These are phyloP conservation scores for Scaptomyza parva DNA, from an alignment of 2,888 invertebrate genomes.

Conservation along the genomic window DNA sequence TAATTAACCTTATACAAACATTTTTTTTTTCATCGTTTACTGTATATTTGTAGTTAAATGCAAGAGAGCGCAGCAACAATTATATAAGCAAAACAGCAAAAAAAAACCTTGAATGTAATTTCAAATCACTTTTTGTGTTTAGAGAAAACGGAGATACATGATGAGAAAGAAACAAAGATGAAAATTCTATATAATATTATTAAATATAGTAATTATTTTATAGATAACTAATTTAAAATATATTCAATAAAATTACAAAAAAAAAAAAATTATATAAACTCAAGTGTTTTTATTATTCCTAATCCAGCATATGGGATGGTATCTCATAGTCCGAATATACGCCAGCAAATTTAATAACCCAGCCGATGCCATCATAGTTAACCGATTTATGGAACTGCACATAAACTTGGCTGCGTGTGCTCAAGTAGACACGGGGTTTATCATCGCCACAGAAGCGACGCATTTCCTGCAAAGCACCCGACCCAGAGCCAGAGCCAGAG, in stretches of 20 bases:
- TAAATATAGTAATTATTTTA: slow-evolving; percentile 71
- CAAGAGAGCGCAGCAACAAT: slow-evolving; percentile 31
- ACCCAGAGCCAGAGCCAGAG: not conserved
- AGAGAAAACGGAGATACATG: slow-evolving; percentile 4
- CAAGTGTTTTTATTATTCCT: slow-evolving; percentile 2
- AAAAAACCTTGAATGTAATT: slow-evolving; percentile 36
- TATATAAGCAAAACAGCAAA: slow-evolving; percentile 5
- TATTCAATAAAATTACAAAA: slow-evolving; percentile 68
- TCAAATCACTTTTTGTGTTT: slow-evolving; percentile 26
- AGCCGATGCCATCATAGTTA: slow-evolving; percentile 91
- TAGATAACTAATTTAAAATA: slow-evolving; percentile 76
- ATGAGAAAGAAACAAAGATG: slow-evolving; percentile 47
- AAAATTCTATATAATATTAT: slow-evolving; percentile 64
- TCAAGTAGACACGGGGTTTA: slow-evolving; percentile 86
- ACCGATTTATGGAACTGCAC: slow-evolving; percentile 88
- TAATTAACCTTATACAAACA: slow-evolving; percentile 43
- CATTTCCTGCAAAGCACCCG: slow-evolving; percentile 70
- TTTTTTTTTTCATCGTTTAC: slow-evolving; percentile 54
- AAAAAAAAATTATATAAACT: slow-evolving; percentile 6
- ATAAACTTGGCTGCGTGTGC: slow-evolving; percentile 86
- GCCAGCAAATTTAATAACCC: slow-evolving; percentile 79
- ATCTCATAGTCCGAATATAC: slow-evolving; percentile 30
- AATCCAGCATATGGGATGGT: slow-evolving; percentile 4
- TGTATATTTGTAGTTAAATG: slow-evolving; percentile 65
- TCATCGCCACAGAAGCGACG: slow-evolving; percentile 86